Base-by-base conservation (phyloP, 1,140 invertebrate genomes). In the Colletes latitarsis region DNA sequence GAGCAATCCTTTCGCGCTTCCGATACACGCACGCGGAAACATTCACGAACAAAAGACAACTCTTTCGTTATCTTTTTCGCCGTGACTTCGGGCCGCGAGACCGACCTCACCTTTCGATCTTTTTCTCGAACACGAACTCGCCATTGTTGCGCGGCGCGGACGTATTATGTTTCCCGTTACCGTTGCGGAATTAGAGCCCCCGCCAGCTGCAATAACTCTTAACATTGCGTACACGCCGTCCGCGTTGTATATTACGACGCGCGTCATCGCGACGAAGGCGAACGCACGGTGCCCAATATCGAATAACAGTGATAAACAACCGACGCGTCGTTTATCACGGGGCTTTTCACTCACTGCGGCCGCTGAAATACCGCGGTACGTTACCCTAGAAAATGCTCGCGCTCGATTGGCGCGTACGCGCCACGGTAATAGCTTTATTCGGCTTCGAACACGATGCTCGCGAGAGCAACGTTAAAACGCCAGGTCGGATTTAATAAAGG, bases 271-370 rank as follows among this genome's bases (percentile, higher is more conserved):
- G 30, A 0, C 17, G 46, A 66, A 49, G 17, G 49, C 17, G n/a
- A 64, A 55, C 52, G 49, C 63, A 66, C n/a, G 63, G 19, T 6
- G 41, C 41, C 63, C 53, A 76, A 76, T 76, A 76, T 76, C 73
- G 73, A 76, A 39, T 67, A 76, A 76, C 73, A 67, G 67, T 76
- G 73, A 76, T 76, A 76, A 76, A 76, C 53, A 76, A 67, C 73
- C 39, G 73, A 46, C 63, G 62, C n/a, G 41, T 39, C 73, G 53
- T 76, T 19, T 58, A 67, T 76, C 63, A 76, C 63, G 8, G 1
- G 4, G 52, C 63, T 76, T 67, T 76, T 76, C 73, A 39, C 73
- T 76, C 46, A 70, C 30, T 21, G 8, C 4, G 8, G 0, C n/a
- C 14, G 39, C 70, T 72, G 39, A 67, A 76, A 67, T 30, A n/a